phyloP scores from a whole-genome alignment of 1,140 invertebrate genomes.

The Microplitis mediator region DNA sequence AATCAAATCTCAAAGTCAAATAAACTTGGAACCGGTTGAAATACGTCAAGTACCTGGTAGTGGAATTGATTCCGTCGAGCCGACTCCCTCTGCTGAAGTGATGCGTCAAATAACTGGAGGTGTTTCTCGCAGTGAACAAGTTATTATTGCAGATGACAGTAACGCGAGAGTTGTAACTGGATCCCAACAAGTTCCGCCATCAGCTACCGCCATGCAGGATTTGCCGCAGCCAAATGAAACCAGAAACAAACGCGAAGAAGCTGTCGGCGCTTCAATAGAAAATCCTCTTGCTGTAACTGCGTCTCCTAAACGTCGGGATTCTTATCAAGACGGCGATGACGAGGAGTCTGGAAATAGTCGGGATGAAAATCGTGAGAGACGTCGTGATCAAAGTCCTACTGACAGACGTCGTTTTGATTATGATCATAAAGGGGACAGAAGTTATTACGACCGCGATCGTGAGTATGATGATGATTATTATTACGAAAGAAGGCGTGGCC shows the following conservation, averaged over 20 bases:
- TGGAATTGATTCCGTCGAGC: slow-evolving; percentile 49
- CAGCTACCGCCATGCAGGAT: slow-evolving; percentile 43
- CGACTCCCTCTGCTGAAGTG: slow-evolving; percentile 38
- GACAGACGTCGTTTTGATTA: slow-evolving; percentile 53
- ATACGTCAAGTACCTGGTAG: slow-evolving; percentile 52
- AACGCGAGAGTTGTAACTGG: slow-evolving; percentile 55
- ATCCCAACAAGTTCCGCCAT: slow-evolving; percentile 46
- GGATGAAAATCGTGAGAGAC: slow-evolving; percentile 56
- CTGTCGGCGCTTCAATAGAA: slow-evolving; percentile 56
- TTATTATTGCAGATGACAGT: slow-evolving; percentile 42
- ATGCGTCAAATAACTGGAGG: slow-evolving; percentile 55
- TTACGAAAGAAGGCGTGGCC: slow-evolving; percentile 58
- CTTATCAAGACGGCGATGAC: slow-evolving; percentile 57
- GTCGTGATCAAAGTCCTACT: slow-evolving; percentile 47
- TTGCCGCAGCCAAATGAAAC: slow-evolving; percentile 37
- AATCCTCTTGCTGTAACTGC: slow-evolving; percentile 38
- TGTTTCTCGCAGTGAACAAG: slow-evolving; percentile 49
- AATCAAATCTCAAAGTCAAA: slow-evolving; percentile 34
- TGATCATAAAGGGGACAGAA: slow-evolving; percentile 42
- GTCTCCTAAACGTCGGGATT: slow-evolving; percentile 50
- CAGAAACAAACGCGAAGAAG: slow-evolving; percentile 55
- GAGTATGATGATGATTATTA: slow-evolving; percentile 62
- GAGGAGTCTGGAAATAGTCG: slow-evolving; percentile 54
- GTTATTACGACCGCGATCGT: slow-evolving; percentile 49
- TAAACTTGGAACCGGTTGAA: slow-evolving; percentile 44